Base-by-base conservation (phyloP, 2,888 invertebrate species). In the Tenthredo distinguenda region DNA sequence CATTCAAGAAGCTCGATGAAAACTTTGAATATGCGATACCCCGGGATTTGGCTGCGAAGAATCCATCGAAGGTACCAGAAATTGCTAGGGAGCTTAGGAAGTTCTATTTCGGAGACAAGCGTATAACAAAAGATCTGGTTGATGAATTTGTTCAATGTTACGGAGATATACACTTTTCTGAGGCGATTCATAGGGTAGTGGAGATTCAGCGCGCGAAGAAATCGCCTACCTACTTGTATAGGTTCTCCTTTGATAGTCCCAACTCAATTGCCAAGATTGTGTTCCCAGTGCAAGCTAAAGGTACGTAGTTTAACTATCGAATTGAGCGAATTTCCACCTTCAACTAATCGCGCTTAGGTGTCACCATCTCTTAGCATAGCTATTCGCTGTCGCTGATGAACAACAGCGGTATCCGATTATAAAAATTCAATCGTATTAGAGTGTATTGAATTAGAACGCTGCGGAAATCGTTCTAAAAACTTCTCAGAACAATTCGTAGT, bases 151-250 rank as follows among this genome's bases (percentile, higher is more conserved):
- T 94, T 12, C 94, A 95, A 88, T 93, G 95, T 83, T 94, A 95
- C 79, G 93, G 94, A 6, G 96, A 96, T 88, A 94, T 94, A 1
- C 93, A 94, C 87, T 94, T 95, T 87, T 88, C 94, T 2, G 94
- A 94, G 4, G 95, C 94, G 0, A 91, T 94, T 76, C 93, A 93
- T 86, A 91, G 93, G 18, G 91, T 94, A 15, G 91, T 93, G 2
- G 91, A 89, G 76, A 88, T 94, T 58, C 94, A 94, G 84, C 91
- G 93, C 15, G 93, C 94, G 87, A 89, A 93, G 74, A 92, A 91
- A 84, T 91, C 94, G 15, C 94, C 95, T 0, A 93, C 95, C 0
- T 96, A 94, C 88, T 95, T 95, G 31, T 96, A 96, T 88, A 94
- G 95, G 82, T 96, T 95, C 89, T 92, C 95, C 2, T 96, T 95